phyloP scores from a whole-genome alignment of 1,140 invertebrate genomes.

The Pogonomyrmex californicus region DNA sequence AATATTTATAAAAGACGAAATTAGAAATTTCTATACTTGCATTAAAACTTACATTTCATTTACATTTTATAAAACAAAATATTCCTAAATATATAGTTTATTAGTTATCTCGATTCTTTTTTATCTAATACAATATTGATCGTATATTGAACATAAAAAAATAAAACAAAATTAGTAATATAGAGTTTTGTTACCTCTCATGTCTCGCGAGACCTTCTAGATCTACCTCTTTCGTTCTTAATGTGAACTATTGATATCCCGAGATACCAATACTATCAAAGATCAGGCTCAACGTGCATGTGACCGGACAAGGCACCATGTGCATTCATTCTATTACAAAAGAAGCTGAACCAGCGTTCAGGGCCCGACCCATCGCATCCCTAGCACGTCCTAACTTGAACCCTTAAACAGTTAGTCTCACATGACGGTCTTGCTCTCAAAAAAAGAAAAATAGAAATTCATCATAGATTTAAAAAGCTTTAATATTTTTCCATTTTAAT shows the following conservation, averaged over 20 bases:
- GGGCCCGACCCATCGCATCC: constrained; percentile 74
- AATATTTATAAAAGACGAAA: too few species aligned
- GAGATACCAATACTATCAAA: constrained; percentile 80
- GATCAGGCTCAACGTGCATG: constrained; percentile 81
- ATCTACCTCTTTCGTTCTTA: constrained; percentile 80
- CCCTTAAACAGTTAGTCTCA: constrained; percentile 55
- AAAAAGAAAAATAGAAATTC: not conserved
- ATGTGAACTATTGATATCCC: constrained; percentile 80
- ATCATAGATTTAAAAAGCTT: not conserved
- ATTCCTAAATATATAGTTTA: not conserved
- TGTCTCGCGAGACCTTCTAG: constrained; percentile 43
- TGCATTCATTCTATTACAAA: constrained; percentile 85
- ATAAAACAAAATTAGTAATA: constrained; percentile 5
- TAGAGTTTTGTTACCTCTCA: constrained; percentile 3
- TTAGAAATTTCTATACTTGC: not conserved
- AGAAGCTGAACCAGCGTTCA: constrained; percentile 83
- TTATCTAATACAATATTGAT: not conserved
- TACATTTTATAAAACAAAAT: not conserved
- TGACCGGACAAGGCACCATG: constrained; percentile 83
- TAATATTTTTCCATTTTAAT: not conserved
- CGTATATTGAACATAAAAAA: not conserved
- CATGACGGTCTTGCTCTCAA: not conserved
- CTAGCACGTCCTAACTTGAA: constrained; percentile 68
- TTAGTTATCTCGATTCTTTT: not conserved
- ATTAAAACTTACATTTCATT: not conserved